phyloP scores from a whole-genome alignment of 2,888 invertebrate genomes.

The Theodoxus fluviatilis region DNA sequence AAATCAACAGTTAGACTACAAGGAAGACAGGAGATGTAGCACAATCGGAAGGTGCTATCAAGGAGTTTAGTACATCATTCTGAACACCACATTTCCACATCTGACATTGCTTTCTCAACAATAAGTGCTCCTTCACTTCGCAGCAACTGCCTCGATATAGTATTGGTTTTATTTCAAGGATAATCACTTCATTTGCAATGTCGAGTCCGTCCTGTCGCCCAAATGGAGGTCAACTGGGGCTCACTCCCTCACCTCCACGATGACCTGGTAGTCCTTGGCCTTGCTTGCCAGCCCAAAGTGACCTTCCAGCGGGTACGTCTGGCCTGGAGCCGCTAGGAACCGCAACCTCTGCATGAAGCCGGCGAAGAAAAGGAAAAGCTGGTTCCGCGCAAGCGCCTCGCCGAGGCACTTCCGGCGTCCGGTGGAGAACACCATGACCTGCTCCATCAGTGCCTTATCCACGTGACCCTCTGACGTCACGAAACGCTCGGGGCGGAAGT shows the following conservation, averaged over 20 bases:
- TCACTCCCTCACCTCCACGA: slow-evolving; percentile 11
- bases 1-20: too few relatives aligned
- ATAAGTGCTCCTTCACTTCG: too few relatives aligned
- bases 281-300: slow-evolving; percentile 11
- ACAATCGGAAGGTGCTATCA: too few relatives aligned
- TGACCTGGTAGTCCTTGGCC: slow-evolving; percentile 16
- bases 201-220: too few relatives aligned
- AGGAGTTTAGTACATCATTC: too few relatives aligned
- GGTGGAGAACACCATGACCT: slow-evolving; percentile 25
- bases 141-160: too few relatives aligned
- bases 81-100: too few relatives aligned
- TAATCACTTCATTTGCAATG: too few relatives aligned
- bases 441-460: slow-evolving; percentile 20
- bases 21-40: too few relatives aligned
- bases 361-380: slow-evolving; percentile 23
- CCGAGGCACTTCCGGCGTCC: slow-evolving; percentile 26
- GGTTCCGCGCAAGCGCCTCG: slow-evolving; percentile 20
- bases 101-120: too few relatives aligned
- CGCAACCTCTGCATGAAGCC: slow-evolving; percentile 21
- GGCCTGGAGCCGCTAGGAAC: slow-evolving; percentile 23
- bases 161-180: too few relatives aligned
- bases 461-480: slow-evolving; percentile 21
- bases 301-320: not conserved
- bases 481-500: slow-evolving; percentile 32
- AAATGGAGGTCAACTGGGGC: too few relatives aligned